A percentile compares a stretch with the other conserved stretches of the same genome.
phyloP scores from a whole-genome alignment of 2,113 vertebrate genomes.

The Butastur rufipennis region DNA sequence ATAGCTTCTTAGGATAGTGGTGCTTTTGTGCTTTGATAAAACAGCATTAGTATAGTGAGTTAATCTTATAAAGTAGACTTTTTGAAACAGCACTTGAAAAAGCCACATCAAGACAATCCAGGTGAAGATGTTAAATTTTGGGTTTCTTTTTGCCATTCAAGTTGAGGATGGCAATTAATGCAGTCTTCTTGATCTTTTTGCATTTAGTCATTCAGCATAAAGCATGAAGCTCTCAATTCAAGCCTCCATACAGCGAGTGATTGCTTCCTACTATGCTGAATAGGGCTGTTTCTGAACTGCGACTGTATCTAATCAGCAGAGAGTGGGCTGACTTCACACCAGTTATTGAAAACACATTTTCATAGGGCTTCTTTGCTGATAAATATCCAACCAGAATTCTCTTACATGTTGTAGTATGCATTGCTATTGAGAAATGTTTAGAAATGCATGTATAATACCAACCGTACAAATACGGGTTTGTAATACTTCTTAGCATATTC shows the following conservation, averaged over 20 bases:
- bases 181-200: constrained; percentile 15
- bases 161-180: constrained; percentile 28
- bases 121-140: background rate
- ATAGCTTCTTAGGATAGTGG: background rate
- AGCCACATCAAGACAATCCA: background rate
- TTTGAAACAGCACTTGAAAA: background rate
- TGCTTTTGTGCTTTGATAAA: background rate
- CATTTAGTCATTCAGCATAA: constrained; percentile 9
- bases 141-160: background rate
- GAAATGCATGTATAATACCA: background rate
- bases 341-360: constrained; percentile 56
- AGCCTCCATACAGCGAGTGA: background rate
- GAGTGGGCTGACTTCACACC: constrained; percentile 63
- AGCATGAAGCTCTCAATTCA: constrained; percentile 33
- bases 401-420: background rate
- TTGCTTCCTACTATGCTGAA: constrained; percentile 52
- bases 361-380: constrained; percentile 23
- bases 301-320: constrained; percentile 57
- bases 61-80: background rate
- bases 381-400: constrained; percentile 39
- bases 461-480: background rate
- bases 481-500: constrained; percentile 51
- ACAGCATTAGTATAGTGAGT: accelerated
- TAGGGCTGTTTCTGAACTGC: constrained; percentile 43
- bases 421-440: constrained; percentile 43